A percentile compares a stretch with the other conserved stretches of the same genome.
Evolutionary conservation across 2,888 invertebrate genomes (phyloP).

Genomic region (Drosophila aldrichi): DNA sequence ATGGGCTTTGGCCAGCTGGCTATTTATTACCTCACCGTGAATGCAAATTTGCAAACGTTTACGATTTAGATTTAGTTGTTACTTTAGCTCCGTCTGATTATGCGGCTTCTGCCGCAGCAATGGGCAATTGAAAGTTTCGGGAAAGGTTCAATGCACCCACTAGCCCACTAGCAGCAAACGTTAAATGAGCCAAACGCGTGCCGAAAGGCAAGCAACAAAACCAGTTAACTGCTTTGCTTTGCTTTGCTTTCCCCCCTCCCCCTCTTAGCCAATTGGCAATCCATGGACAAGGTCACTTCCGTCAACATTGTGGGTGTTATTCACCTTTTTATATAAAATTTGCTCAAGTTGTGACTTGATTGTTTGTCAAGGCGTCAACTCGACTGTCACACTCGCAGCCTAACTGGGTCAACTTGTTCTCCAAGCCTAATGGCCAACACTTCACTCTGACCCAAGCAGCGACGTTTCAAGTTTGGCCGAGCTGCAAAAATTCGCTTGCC

Average conservation of each 20-base stretch:
- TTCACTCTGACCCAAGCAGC: conserved; percentile 52
- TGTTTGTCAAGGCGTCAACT: conserved; percentile 71
- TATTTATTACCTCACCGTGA: conserved; percentile 76
- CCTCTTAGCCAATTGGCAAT: conserved; percentile 32
- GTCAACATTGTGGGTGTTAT: conserved; percentile 73
- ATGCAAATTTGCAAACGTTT: conserved; percentile 66
- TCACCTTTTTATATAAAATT: conserved; percentile 57
- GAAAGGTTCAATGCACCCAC: conserved; percentile 55
- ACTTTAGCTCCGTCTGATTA: conserved; percentile 52
- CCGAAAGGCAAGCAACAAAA: conserved; percentile 23
- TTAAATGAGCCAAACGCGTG: conserved; percentile 47
- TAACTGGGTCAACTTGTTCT: conserved; percentile 68
- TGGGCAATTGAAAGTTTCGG: conserved; percentile 59
- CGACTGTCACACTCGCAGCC: conserved; percentile 54
- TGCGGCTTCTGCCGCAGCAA: conserved; percentile 34
- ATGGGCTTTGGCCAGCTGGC: conserved; percentile 69
- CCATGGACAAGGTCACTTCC: conserved; percentile 80
- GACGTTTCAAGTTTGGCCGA: conserved; percentile 54
- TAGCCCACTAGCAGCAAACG: conserved; percentile 26
- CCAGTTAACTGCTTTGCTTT: conserved; percentile 51
- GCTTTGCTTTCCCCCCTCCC: no score
- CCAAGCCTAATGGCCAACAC: conserved; percentile 49
- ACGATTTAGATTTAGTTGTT: conserved; percentile 49
- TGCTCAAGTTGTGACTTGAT: conserved; percentile 55
- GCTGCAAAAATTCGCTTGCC: conserved; percentile 59